Conservation (phyloP, 2,888 invertebrate species). For the Ochlodes sylvanus region DNA sequence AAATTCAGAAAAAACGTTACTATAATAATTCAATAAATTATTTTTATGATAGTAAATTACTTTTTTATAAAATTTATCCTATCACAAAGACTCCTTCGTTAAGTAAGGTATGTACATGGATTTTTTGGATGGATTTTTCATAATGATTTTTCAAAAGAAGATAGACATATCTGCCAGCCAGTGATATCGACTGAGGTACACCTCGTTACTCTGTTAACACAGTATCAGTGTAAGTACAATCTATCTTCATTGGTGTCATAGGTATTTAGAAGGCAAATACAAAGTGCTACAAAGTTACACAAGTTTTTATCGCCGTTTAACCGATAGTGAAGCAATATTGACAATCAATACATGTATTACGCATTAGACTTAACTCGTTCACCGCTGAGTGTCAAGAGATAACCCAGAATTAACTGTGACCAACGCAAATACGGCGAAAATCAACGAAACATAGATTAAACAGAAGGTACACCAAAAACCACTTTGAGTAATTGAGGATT, state of each 20-base stretch:
- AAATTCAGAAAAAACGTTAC: too few species aligned
- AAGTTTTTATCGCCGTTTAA: slow-evolving; percentile 14
- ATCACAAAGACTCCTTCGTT: too few species aligned
- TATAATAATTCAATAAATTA: too few species aligned
- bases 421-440: slow-evolving; percentile 10
- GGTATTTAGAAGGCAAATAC: neutral
- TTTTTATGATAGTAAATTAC: too few species aligned
- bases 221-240: too few species aligned
- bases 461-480: neutral
- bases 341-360: slow-evolving; percentile 7
- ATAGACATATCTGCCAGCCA: too few species aligned
- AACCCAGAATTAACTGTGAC: slow-evolving; percentile 3
- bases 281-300: neutral
- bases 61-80: too few species aligned
- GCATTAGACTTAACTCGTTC: slow-evolving; percentile 5
- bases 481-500: neutral
- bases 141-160: too few species aligned
- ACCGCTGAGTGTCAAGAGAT: slow-evolving; percentile 22
- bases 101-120: too few species aligned
- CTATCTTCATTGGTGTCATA: neutral
- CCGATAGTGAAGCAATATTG: slow-evolving; percentile 20
- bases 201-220: too few species aligned
- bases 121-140: too few species aligned
- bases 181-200: too few species aligned
- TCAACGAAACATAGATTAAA: slow-evolving; percentile 5